Evolutionary conservation across 2,113 vertebrate species (phyloP), one percentile per base, ranked within the genome.

Genomic region (Garra rufa): DNA sequence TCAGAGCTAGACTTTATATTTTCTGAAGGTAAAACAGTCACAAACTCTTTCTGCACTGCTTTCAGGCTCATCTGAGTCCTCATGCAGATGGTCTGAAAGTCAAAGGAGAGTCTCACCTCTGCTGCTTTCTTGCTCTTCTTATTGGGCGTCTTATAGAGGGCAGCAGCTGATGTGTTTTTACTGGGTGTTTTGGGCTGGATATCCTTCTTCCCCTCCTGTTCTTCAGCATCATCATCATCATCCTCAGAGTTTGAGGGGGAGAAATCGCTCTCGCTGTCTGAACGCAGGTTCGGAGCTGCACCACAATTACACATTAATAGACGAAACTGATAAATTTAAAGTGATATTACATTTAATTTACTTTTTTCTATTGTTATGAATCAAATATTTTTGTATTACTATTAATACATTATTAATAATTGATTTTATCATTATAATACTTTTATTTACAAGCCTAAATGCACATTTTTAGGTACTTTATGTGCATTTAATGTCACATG

Each of bases 231-330:
- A 0, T 91, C 88, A 0, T 91, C 91, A 0, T 94, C 93, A 5
- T 94, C 94, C 57, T 94, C 96, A 8, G 96, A 96, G 90, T 95
- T 95, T 15, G 97, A 97, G 55, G 96, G 91, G 7, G 97, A 97
- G 83, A 96, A 94, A 82, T 98, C 96, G 59, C 96, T 98, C 86
- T 97, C 97, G 7, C 95, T 98, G 90, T 97, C 96, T 9, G 96
- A 96, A 71, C 89, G 89, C 6, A 94, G 83, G 85, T 92, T 95
- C 0, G 96, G 90, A 61, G 90, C 96, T 97, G 88, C 15, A 87
- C 21, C 76, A 89, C 73, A 28, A 9, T 59, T 13, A 26, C 44
- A n/a, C n/a, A n/a, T n/a, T n/a, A n/a, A n/a, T n/a, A n/a, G n/a
- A n/a, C n/a, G n/a, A n/a, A n/a, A n/a, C n/a, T n/a, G n/a, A n/a